These are phyloP conservation scores for Helarctos malayanus DNA, from an alignment of 2,797 vertebrate genomes.

Conservation along the genomic window DNA sequence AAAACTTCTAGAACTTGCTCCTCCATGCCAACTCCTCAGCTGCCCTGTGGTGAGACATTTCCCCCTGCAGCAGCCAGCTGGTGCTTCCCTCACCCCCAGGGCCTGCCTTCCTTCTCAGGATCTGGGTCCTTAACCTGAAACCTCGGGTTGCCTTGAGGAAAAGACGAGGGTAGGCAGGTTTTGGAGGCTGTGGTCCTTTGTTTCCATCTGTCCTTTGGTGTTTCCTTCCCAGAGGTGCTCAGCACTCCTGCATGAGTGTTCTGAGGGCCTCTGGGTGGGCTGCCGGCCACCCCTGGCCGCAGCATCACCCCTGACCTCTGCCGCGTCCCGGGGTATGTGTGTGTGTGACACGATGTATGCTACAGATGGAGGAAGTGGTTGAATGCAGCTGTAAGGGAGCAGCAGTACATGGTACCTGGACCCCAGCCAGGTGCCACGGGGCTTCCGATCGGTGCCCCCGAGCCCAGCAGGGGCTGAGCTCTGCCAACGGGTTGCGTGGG, in stretches of 20 bases:
- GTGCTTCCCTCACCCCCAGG: background rate
- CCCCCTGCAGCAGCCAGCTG: background rate
- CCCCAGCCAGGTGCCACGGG: background rate
- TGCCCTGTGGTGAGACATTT: background rate
- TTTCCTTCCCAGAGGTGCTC: background rate
- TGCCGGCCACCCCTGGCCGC: background rate
- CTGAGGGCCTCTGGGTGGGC: background rate
- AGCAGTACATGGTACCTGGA: too few relatives aligned
- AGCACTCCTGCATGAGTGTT: background rate
- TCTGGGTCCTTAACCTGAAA: background rate
- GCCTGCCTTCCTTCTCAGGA: background rate
- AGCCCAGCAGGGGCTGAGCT: background rate
- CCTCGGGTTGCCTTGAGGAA: constrained; percentile 11
- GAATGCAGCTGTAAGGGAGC: background rate
- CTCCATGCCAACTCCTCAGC: background rate
- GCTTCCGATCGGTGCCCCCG: background rate
- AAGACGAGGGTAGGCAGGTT: background rate
- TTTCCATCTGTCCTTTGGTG: background rate
- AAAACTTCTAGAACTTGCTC: background rate
- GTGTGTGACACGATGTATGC: background rate
- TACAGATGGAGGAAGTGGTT: background rate
- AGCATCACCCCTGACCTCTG: too few relatives aligned
- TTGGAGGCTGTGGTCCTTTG: background rate
- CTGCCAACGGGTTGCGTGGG: background rate
- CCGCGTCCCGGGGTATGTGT: background rate